Evolutionary conservation across 1,140 invertebrate species (phyloP), one percentile per base, ranked within the genome.

Genomic region (Ectropis grisescens): DNA sequence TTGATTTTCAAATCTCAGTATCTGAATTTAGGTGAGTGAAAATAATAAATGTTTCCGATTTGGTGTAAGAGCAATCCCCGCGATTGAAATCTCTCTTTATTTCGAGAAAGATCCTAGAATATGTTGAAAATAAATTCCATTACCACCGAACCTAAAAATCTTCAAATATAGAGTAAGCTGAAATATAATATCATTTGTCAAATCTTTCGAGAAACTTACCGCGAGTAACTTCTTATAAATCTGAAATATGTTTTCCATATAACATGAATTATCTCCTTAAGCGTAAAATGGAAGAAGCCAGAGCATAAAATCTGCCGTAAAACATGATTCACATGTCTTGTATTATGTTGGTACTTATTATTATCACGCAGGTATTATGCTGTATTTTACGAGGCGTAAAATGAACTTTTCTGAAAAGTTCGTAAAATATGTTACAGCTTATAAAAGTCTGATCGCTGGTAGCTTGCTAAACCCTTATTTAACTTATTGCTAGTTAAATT

Each of bases 321-420:
- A 57, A 50, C 42, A 55, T 49, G 53, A 51, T 51, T 59, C 45
- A 47, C 41, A 48, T 51, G 47, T 59, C 32, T 37, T 41, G 34
- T 33, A 36, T 40, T 46, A 37, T 33, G 31, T 37, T 33, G 38
- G 30, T 47, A 35, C 44, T 47, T 47, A 47, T 47, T 47, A 41
- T 42, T 37, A 42, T 55, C 41, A 37, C 47, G 36, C 38, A 50
- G 44, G 49, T 49, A 46, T 52, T 38, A 55, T 52, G 45, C 54
- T 47, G 33, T 41, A 58, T 48, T 64, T 64, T 64, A 64, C 41
- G 57, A 53, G 40, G 47, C 54, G 51, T 57, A 51, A 64, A 62
- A 56, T 53, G 47, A 41, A 43, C 47, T 55, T 43, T 37, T 52
- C 46, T 28, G 24, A 33, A 30, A 37, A 26, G 37, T 4, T 19